phyloP scores from a whole-genome alignment of 2,113 vertebrate species.

The Elachura formosa region DNA sequence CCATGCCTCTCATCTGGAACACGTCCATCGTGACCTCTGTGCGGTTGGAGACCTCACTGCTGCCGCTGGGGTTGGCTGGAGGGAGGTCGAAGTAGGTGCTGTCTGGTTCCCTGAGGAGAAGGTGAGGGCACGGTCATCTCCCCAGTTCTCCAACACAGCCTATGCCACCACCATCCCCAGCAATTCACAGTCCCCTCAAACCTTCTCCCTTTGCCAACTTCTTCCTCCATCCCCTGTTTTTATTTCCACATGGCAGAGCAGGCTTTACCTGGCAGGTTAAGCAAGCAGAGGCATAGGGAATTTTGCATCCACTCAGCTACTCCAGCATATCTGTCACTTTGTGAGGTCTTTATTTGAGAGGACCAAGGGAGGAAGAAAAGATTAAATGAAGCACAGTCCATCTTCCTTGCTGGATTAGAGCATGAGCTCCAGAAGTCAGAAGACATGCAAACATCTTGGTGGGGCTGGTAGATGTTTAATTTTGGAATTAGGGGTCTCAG shows the following conservation, averaged over 20 bases:
- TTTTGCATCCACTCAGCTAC: not conserved
- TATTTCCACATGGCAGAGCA: not conserved
- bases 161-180: no score
- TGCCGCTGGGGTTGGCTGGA: slow-evolving; percentile 68
- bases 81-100: slow-evolving; percentile 95
- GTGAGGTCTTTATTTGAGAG: not conserved
- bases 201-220: not conserved
- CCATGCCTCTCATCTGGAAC: slow-evolving; percentile 89
- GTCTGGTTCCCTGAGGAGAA: slow-evolving; percentile 86
- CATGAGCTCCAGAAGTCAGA: not conserved
- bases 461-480: not conserved
- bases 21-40: slow-evolving; percentile 84
- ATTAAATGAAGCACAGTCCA: not conserved
- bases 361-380: not conserved
- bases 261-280: not conserved
- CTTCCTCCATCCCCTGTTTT: not conserved
- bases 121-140: not conserved
- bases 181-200: fast-evolving
- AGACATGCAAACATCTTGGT: not conserved
- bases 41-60: slow-evolving; percentile 59
- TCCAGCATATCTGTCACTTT: not conserved
- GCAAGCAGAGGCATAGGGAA: not conserved
- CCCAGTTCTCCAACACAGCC: not conserved
- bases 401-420: not conserved
- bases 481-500: not conserved